Evolutionary conservation across 1,140 invertebrate genomes (phyloP), one percentile per base, ranked within the genome.

Genomic region (Zaprionus kolodkinae): DNA sequence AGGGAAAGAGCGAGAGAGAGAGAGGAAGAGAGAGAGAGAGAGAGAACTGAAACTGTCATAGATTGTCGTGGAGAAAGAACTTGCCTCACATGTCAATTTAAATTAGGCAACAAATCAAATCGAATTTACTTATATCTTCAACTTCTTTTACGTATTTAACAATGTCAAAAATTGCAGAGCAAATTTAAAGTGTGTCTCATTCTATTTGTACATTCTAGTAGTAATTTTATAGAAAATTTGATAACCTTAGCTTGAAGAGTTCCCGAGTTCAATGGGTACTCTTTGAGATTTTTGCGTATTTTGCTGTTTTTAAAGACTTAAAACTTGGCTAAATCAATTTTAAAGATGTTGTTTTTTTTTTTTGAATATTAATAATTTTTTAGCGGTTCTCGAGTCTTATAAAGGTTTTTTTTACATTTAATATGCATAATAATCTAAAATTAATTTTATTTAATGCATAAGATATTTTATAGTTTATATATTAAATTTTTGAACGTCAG

Each of bases 11-110:
- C 3, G 0, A 48, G 21, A 17, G 3, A 48, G 45, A 1, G 2
- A 12, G 17, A 4, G 45, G 15, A 3, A 3, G 9, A 21, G 45
- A 9, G 0, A 48, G 21, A 17, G 3, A 48, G 45, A 6, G 17
- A 6, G 40, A 6, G 13, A 6, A n/a, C 6, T 43, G 40, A 6
- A 6, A n/a, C 13, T 10, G n/a, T 15, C 45, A 50, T 10, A 50
- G 15, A 3, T 25, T 50, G 17, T 21, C n/a, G n/a, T 21, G 2
- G n/a, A n/a, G 3, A 50, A 50, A 50, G 17, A 50, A 50, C 15
- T 21, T 50, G 17, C n/a, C 10, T 50, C 9, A 50, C 15, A 25
- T 50, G 45, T 25, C 45, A 50, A 50, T 50, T 50, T 50, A 50
- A 50, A 50, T 50, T 50, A 25, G 17, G 17, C 15, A 50, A 12